Percentiles rank a stretch among this genome's conserved stretches.
These are phyloP conservation scores for Hirtodrosophila histrioides DNA, from an alignment of 2,888 invertebrate species.

Conservation along the genomic window DNA sequence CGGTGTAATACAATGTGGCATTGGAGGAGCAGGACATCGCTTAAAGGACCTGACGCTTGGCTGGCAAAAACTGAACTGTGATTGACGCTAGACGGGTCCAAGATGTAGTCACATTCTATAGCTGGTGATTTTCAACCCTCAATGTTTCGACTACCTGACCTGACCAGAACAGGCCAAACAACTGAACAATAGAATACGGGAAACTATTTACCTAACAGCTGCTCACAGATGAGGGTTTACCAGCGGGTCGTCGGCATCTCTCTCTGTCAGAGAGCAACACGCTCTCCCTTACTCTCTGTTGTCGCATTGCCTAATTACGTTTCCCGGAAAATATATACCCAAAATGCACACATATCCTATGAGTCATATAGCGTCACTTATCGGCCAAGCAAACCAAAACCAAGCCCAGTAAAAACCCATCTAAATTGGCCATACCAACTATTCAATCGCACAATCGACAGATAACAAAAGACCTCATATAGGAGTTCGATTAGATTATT, in stretches of 20 bases:
- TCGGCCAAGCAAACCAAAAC: conserved; percentile 11
- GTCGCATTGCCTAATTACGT: conserved; percentile 14
- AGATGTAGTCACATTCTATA: conserved; percentile 6
- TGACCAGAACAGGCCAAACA: conserved; percentile 12
- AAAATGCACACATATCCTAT: conserved; percentile 17
- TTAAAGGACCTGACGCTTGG: conserved; percentile 47
- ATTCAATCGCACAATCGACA: conserved; percentile 27
- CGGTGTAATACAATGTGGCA: conserved; percentile 59
- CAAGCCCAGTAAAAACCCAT: conserved; percentile 8
- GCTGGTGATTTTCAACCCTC: conserved; percentile 57
- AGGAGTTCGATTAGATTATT: conserved; percentile 59
- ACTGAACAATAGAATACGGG: conserved; percentile 27
- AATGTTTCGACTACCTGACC: conserved; percentile 56
- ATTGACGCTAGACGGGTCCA: conserved; percentile 49
- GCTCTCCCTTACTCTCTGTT: not conserved
- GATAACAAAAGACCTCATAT: conserved; percentile 55
- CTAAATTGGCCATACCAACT: conserved; percentile 38
- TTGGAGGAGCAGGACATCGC: conserved; percentile 50
- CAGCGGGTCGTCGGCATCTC: conserved; percentile 18
- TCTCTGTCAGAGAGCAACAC: not conserved
- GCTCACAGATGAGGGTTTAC: conserved; percentile 37
- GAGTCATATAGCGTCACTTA: conserved; percentile 34
- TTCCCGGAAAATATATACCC: conserved; percentile 9
- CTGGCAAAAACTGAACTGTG: conserved; percentile 50
- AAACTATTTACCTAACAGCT: conserved; percentile 53